Conservation (phyloP, 1,140 invertebrate species). For the Goniozus legneri region DNA sequence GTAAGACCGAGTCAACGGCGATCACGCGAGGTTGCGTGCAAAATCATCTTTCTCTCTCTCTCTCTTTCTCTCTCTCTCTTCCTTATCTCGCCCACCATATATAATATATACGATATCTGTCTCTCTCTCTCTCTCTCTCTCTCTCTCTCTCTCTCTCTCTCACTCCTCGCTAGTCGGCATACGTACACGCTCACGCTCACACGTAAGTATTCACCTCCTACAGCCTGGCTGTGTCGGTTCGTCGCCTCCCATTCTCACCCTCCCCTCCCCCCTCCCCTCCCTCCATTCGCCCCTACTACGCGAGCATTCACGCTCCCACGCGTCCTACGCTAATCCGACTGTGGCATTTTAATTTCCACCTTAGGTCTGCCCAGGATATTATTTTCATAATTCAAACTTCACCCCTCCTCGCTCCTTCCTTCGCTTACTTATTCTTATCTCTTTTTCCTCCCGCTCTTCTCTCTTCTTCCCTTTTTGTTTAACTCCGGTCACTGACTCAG, state of each 20-base stretch:
- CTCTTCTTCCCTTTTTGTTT: constrained; percentile 10
- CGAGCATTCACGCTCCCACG: constrained; percentile 37
- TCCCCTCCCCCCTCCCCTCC: not conserved
- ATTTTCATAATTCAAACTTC: constrained; percentile 30
- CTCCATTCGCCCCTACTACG: not conserved
- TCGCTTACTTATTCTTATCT: constrained; percentile 25
- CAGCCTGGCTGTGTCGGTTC: no score
- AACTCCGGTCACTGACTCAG: no score
- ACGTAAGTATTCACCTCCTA: constrained; percentile 5
- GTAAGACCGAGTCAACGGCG: constrained; percentile 19
- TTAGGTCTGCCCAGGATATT: no score
- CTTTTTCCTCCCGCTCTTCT: constrained; percentile 8
- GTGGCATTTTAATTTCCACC: constrained; percentile 34
- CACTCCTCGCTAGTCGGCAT: constrained; percentile 16
- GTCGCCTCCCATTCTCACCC: not conserved
- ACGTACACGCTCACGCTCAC: not conserved
- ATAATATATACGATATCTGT: no score
- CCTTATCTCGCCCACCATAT: not conserved
- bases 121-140: not conserved
- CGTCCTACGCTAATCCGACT: constrained; percentile 29
- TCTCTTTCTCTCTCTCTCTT: constrained; percentile 4
- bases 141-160: not conserved
- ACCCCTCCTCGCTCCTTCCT: constrained; percentile 29
- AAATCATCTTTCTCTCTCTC: constrained; percentile 10
- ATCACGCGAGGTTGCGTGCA: constrained; percentile 46